Conservation (phyloP, 64 coral and sea anemone species). For the Anthopleura sola region DNA sequence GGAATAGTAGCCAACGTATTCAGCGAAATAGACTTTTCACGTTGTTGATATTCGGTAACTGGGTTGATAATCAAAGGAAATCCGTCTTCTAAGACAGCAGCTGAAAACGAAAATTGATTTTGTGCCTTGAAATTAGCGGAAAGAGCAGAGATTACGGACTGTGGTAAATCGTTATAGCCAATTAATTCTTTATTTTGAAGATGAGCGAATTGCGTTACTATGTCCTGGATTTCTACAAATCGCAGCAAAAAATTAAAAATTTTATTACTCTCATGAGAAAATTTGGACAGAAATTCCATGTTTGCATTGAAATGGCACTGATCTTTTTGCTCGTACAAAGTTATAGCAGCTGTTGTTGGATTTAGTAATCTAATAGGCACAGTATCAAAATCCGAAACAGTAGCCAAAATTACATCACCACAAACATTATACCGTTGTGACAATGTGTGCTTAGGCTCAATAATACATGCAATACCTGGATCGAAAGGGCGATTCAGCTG, state of each 20-base stretch:
- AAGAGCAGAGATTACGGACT: conserved; percentile 19
- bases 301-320: neutral
- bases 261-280: conserved; percentile 32
- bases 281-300: conserved; percentile 11
- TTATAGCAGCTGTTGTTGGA: neutral
- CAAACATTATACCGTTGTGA: conserved; percentile 14
- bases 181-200: conserved; percentile 26
- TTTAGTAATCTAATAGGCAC: conserved; percentile 35
- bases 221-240: conserved; percentile 38
- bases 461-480: neutral
- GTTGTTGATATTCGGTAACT: neutral
- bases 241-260: conserved; percentile 22
- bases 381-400: neutral
- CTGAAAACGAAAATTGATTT: neutral
- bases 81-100: neutral
- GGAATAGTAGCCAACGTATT: neutral
- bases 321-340: neutral
- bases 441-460: neutral
- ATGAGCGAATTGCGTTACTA: conserved; percentile 9
- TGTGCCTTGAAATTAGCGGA: neutral
- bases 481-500: neutral
- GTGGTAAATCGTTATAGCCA: conserved; percentile 27
- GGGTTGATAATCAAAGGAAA: neutral
- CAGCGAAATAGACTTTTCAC: neutral
- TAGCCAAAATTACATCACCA: conserved; percentile 2